phyloP scores from a whole-genome alignment of 2,113 vertebrate genomes.

The Carlito syrichta region DNA sequence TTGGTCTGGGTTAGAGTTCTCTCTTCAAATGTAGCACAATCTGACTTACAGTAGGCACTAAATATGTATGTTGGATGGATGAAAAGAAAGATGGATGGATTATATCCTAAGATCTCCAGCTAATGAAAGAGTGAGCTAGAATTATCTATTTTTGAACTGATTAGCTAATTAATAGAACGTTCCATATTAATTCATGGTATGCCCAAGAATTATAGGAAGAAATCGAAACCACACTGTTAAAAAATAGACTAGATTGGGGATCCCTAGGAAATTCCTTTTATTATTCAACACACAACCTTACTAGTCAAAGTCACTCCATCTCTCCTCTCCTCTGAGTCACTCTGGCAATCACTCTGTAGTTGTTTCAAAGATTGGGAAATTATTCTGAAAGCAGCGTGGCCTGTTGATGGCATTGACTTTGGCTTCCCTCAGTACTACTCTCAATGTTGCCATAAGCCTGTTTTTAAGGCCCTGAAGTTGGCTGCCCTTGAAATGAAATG shows the following conservation, averaged over 20 bases:
- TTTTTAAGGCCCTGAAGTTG: constrained; percentile 33
- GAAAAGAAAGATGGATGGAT: not conserved
- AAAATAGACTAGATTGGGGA: not conserved
- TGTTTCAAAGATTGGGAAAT: constrained; percentile 41
- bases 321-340: constrained; percentile 12
- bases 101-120: not conserved
- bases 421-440: not conserved
- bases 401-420: constrained; percentile 35
- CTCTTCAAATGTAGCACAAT: not conserved
- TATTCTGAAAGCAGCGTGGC: not conserved
- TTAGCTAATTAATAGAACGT: not conserved
- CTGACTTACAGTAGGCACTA: not conserved
- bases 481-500: constrained; percentile 49
- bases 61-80: not conserved
- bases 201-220: constrained; percentile 12
- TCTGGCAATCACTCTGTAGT: constrained; percentile 30
- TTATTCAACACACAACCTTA: not conserved
- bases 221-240: not conserved
- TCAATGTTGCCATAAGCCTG: constrained; percentile 6
- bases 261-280: not conserved
- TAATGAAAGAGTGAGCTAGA: not conserved
- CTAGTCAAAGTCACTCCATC: not conserved
- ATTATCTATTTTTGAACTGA: not conserved
- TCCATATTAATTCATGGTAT: not conserved
- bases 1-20: not conserved